Conservation (phyloP, 2,113 vertebrate species). For the Herpailurus yagouaroundi region DNA sequence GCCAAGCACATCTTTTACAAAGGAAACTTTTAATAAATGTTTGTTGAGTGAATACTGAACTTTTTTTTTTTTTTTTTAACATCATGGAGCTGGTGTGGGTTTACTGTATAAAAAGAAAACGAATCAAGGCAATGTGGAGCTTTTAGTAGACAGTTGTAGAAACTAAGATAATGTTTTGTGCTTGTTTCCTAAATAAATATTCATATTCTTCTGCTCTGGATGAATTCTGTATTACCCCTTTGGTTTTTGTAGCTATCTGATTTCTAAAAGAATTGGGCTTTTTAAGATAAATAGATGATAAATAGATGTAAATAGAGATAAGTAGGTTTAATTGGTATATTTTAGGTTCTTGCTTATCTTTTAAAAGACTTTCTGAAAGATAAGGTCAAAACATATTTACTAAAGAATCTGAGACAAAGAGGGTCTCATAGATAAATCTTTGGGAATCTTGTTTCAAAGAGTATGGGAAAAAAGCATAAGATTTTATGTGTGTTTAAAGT, state of each 20-base stretch:
- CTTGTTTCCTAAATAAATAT: neutral
- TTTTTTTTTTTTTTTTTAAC: neutral
- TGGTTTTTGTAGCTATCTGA: neutral
- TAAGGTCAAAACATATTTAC: neutral
- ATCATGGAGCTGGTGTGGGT: conserved; percentile 14
- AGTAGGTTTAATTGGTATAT: neutral
- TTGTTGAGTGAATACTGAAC: conserved; percentile 52
- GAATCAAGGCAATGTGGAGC: neutral
- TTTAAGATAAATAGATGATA: neutral
- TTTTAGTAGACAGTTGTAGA: neutral
- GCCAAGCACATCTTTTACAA: neutral
- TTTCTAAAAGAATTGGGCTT: neutral
- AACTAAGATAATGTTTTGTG: conserved; percentile 18
- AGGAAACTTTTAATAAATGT: conserved; percentile 37
- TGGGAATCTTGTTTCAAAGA: neutral
- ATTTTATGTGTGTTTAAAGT: neutral
- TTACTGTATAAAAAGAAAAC: conserved; percentile 1
- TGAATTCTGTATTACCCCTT: neutral
- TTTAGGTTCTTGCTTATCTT: neutral
- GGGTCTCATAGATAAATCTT: neutral
- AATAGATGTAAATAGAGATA: neutral
- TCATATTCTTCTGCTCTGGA: neutral
- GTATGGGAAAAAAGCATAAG: neutral
- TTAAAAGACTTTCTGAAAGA: neutral
- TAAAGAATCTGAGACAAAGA: neutral